Evolutionary conservation across 2,113 vertebrate genomes (phyloP).

Genomic region (Pungitius pungitius): DNA sequence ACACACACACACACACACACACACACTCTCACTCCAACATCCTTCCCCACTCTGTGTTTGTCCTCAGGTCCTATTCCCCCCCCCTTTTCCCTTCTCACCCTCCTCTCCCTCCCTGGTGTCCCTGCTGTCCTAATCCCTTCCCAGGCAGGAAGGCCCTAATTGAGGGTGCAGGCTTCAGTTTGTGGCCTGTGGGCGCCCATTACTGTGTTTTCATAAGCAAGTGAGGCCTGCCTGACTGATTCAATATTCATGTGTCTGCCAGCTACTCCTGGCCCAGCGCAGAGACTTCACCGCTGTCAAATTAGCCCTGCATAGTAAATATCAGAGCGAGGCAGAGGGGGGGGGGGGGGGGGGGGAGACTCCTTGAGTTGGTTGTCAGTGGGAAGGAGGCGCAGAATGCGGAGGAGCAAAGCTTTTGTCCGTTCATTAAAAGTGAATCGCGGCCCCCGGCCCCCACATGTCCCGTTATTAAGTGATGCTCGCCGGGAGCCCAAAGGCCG

Average conservation of each 20-base stretch:
- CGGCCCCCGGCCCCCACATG: slow-evolving; percentile 48
- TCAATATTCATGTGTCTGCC: slow-evolving; percentile 90
- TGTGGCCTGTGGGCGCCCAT: slow-evolving; percentile 88
- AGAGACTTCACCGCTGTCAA: slow-evolving; percentile 82
- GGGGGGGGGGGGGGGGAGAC: slow-evolving; percentile 49
- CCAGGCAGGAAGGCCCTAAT: slow-evolving; percentile 88
- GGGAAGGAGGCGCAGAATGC: slow-evolving; percentile 74
- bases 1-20: slow-evolving; percentile 52
- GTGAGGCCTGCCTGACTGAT: slow-evolving; percentile 87
- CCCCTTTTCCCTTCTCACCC: slow-evolving; percentile 77
- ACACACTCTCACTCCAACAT: slow-evolving; percentile 57
- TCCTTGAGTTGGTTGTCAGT: slow-evolving; percentile 73
- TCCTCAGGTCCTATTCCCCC: slow-evolving; percentile 82
- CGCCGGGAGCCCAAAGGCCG: too few relatives aligned
- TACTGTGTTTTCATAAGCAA: slow-evolving; percentile 89
- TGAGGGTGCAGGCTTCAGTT: slow-evolving; percentile 87
- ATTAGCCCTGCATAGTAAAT: slow-evolving; percentile 87
- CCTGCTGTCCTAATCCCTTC: slow-evolving; percentile 85
- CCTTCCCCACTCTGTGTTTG: slow-evolving; percentile 73
- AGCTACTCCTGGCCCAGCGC: slow-evolving; percentile 83
- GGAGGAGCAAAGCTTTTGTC: slow-evolving; percentile 72
- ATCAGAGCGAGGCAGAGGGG: slow-evolving; percentile 68
- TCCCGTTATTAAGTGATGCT: slow-evolving; percentile 36
- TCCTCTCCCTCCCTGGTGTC: slow-evolving; percentile 82
- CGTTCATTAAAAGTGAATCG: slow-evolving; percentile 72